These are phyloP conservation scores for Orestias chungarensis DNA, from an alignment of 2,797 vertebrate genomes.

Conservation along the genomic window DNA sequence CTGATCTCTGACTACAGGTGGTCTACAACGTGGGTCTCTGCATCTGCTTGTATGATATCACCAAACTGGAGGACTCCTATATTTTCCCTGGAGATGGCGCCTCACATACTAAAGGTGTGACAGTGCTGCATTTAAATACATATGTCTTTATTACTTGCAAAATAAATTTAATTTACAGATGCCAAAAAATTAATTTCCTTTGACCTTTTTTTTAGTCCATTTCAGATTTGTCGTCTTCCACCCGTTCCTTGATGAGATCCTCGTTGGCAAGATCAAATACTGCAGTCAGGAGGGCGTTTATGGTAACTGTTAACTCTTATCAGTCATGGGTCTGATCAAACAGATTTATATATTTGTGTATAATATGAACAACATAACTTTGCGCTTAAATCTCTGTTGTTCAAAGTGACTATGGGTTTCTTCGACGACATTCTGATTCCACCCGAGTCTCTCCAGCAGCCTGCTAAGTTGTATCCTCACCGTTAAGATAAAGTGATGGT, in stretches of 20 bases:
- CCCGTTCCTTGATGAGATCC: conserved; percentile 95
- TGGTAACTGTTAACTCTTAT: conserved; percentile 69
- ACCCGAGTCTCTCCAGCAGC: conserved; percentile 95
- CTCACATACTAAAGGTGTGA: conserved; percentile 94
- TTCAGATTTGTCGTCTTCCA: conserved; percentile 97
- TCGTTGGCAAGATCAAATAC: conserved; percentile 95
- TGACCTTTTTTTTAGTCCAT: conserved; percentile 85
- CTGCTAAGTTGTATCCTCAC: conserved; percentile 96
- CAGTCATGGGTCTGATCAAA: not conserved
- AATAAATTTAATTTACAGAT: not conserved
- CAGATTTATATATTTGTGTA: not conserved
- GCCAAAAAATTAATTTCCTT: not conserved
- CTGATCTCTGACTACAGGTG: conserved; percentile 78
- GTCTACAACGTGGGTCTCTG: conserved; percentile 96
- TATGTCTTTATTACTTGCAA: not conserved
- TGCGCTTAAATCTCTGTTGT: conserved; percentile 28
- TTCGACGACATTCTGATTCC: conserved; percentile 97
- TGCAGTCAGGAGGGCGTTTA: conserved; percentile 97
- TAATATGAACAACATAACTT: not conserved
- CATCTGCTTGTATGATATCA: conserved; percentile 95
- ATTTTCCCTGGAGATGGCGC: conserved; percentile 98
- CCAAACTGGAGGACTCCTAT: conserved; percentile 95
- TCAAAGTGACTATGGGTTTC: conserved; percentile 93
- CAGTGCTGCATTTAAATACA: not conserved
- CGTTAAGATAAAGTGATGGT: not conserved